A percentile compares a stretch with the other conserved stretches of the same genome.
Evolutionary conservation across 2,113 vertebrate genomes (phyloP).

Genomic region (Empidonax alnorum): DNA sequence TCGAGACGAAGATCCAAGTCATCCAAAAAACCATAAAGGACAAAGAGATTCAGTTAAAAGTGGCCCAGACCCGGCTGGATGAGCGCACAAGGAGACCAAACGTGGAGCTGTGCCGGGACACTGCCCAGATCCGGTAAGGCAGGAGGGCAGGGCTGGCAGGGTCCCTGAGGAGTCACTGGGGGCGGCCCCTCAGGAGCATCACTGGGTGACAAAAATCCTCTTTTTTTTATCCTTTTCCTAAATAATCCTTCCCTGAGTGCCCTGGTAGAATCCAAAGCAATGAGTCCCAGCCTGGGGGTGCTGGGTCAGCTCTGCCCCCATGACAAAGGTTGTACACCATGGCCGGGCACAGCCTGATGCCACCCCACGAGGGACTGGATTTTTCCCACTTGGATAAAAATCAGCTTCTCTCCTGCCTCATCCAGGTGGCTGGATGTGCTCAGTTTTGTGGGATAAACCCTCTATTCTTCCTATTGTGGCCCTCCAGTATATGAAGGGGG

Average conservation of each 20-base stretch:
- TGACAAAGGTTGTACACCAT: background rate
- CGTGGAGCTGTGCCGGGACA: conserved; percentile 88
- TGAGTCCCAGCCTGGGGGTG: background rate
- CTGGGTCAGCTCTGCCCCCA: background rate
- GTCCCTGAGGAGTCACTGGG: accelerated
- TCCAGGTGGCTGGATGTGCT: background rate
- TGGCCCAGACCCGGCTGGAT: conserved; percentile 91
- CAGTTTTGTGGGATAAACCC: background rate
- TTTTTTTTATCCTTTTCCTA: background rate
- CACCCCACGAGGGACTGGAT: background rate
- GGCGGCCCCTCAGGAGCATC: background rate
- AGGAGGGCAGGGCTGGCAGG: accelerated
- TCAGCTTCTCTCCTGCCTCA: background rate
- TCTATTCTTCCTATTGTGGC: background rate
- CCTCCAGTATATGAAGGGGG: background rate
- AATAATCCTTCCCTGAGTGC: background rate
- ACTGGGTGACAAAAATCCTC: background rate
- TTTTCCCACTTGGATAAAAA: background rate
- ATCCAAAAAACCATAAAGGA: conserved; percentile 87
- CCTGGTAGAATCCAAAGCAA: background rate
- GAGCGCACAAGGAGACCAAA: conserved; percentile 88
- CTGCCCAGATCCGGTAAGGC: conserved; percentile 82
- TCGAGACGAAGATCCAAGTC: conserved; percentile 85
- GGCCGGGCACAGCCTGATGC: background rate
- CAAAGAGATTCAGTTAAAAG: conserved; percentile 85